Base-by-base conservation (phyloP, 53 echinoderm and acorn worm species). In the Astropecten irregularis region DNA sequence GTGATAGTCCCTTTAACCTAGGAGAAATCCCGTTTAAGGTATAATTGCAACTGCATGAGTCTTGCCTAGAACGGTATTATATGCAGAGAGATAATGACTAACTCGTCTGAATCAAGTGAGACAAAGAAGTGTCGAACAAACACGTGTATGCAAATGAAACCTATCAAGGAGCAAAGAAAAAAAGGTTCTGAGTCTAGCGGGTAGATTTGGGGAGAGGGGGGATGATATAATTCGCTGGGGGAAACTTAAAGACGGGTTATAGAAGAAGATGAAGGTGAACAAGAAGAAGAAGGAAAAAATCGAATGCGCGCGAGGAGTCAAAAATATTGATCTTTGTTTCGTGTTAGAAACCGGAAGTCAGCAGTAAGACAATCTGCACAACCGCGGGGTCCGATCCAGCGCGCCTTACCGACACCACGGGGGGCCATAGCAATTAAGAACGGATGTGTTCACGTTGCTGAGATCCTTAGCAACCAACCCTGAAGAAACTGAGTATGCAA, bases 291-390 rank as follows among this genome's bases (percentile, higher is more conserved):
- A 61, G 28, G 29, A 77, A 58, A 79, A 77, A 79, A 79, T 47
- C 79, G 79, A 79, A 79, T 27, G 47, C 40, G n/a, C n/a, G 40
- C 79, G 38, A 79, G 79, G 79, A 79, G 79, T 79, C 79, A 79
- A 61, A 61, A 79, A 79, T 79, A 79, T 79, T 79, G 79, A 79
- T 79, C 79, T 79, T 61, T 33, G 79, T 61, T 79, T 79, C 30
- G 79, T 44, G 79, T 22, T 61, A 44, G 22, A 79, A 79, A 79
- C 79, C 79, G 79, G 79, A 79, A 79, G 79, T 79, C 79, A 61
- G 46, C 79, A 31, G 79, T 79, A 79, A 79, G 79, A 79, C 79
- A 46, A 79, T 79, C 79, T 79, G 61, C 20, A 46, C 61, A 46
- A 79, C 79, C 79, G 79, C 79, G 62, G 79, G n/a, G 79, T 47